These are phyloP conservation scores for Phaonia tiefii DNA, from an alignment of 2,888 invertebrate species.

Conservation along the genomic window DNA sequence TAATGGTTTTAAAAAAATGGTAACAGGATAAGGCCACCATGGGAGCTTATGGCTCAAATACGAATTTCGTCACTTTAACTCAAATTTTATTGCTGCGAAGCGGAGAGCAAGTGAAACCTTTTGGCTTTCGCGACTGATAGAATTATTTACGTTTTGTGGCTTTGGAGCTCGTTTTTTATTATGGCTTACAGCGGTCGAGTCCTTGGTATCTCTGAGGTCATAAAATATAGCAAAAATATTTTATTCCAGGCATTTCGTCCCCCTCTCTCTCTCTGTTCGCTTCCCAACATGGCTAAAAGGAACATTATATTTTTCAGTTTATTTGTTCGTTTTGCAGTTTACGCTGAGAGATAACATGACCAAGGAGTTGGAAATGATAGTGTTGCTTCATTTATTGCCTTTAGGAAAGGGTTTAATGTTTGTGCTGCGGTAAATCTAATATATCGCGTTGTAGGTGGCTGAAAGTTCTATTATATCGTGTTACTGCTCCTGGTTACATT, in stretches of 20 bases:
- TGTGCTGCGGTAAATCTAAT: conserved; percentile 44
- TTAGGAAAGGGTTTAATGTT: conserved; percentile 55
- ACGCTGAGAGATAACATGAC: conserved; percentile 15
- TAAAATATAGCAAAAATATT: conserved; percentile 71
- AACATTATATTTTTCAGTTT: conserved; percentile 59
- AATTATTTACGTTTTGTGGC: conserved; percentile 78
- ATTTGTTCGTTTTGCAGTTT: background rate
- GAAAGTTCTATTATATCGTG: conserved; percentile 27
- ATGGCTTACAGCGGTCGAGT: conserved; percentile 67
- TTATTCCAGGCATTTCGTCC: conserved; percentile 51
- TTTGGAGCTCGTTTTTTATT: conserved; percentile 75
- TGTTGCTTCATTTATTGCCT: conserved; percentile 36
- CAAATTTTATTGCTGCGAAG: conserved; percentile 37
- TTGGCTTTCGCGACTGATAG: conserved; percentile 64
- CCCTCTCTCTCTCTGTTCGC: conserved; percentile 8
- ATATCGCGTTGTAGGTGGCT: conserved; percentile 15
- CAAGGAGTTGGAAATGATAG: conserved; percentile 47
- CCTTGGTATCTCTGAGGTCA: conserved; percentile 67
- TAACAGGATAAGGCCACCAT: conserved; percentile 38
- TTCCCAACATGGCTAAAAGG: conserved; percentile 45
- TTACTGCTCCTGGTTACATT: conserved; percentile 52
- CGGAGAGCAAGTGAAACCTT: conserved; percentile 6
- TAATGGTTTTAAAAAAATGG: conserved; percentile 64
- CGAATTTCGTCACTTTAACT: conserved; percentile 64
- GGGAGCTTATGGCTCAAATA: conserved; percentile 61